A percentile compares a stretch with the other conserved stretches of the same genome.
Evolutionary conservation across 2,113 vertebrate species (phyloP).

Genomic region (Podiceps cristatus): DNA sequence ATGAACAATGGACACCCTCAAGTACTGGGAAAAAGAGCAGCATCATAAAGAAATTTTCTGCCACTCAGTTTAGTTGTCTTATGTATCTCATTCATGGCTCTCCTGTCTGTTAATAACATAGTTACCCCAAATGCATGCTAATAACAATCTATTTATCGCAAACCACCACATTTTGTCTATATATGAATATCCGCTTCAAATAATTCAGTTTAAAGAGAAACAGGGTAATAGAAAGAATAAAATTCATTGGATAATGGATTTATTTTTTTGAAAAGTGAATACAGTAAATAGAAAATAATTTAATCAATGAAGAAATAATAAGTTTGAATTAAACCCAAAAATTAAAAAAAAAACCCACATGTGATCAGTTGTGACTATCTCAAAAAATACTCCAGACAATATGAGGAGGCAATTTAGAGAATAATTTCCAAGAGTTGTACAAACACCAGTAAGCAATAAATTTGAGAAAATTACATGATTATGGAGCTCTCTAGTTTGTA

Average conservation of each 20-base stretch:
- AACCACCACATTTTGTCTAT: not conserved
- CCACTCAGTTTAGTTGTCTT: not conserved
- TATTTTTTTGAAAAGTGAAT: not conserved
- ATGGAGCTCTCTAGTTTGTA: not conserved
- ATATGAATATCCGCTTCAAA: not conserved
- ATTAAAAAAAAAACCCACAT: not conserved
- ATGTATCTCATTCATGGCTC: not conserved
- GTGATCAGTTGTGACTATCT: not conserved
- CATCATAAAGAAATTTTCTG: not conserved
- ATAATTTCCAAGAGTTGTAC: not conserved
- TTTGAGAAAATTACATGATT: not conserved
- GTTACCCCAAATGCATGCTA: not conserved
- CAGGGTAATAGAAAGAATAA: not conserved
- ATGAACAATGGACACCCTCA: not conserved
- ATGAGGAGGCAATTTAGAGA: constrained; percentile 29
- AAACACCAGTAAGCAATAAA: not conserved
- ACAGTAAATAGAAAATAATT: not conserved
- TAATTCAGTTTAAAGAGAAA: not conserved
- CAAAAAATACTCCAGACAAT: constrained; percentile 45
- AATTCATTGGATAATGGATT: not conserved
- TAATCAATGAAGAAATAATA: constrained; percentile 10
- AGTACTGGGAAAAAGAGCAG: not conserved
- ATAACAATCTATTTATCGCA: not conserved
- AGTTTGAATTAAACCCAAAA: not conserved
- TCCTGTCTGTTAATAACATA: not conserved